A percentile compares a stretch with the other conserved stretches of the same genome.
Evolutionary conservation across 2,888 invertebrate genomes (phyloP).

Genomic region (Caradrina clavipalpis): DNA sequence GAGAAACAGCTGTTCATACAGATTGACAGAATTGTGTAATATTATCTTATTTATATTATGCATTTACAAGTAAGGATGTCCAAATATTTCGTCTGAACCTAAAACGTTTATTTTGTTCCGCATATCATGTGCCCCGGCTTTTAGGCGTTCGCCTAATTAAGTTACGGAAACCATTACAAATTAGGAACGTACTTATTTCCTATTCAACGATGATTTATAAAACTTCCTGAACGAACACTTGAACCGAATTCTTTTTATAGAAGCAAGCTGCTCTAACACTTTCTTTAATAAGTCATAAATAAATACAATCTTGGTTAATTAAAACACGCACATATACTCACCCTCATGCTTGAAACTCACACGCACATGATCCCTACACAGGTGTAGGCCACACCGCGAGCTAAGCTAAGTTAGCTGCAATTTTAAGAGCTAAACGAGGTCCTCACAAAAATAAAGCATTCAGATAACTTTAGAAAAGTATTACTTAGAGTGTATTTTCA

Average conservation of each 20-base stretch:
- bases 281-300: slow-evolving; percentile 33
- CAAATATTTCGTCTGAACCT: slow-evolving; percentile 11
- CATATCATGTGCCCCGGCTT: slow-evolving; percentile 3
- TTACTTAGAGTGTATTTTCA: too few relatives aligned
- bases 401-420: neutral
- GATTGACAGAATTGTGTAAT: slow-evolving; percentile 22
- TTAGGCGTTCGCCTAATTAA: slow-evolving; percentile 25
- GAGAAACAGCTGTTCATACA: slow-evolving; percentile 39
- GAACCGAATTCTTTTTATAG: slow-evolving; percentile 27
- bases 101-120: slow-evolving; percentile 3
- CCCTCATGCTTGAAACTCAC: slow-evolving; percentile 6
- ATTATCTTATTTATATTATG: too few relatives aligned
- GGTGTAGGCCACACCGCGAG: neutral
- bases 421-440: neutral
- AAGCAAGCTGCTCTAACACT: slow-evolving; percentile 31
- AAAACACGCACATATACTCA: slow-evolving; percentile 19
- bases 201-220: slow-evolving; percentile 24
- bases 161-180: slow-evolving; percentile 31
- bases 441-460: neutral
- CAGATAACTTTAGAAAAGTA: too few relatives aligned
- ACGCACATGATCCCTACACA: neutral
- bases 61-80: too few relatives aligned
- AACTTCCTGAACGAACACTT: slow-evolving; percentile 13
- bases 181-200: slow-evolving; percentile 15
- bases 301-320: slow-evolving; percentile 42